A percentile compares a stretch with the other conserved stretches of the same genome.
These are phyloP conservation scores for Elysia crispata DNA, from an alignment of 2,888 invertebrate species.

Conservation along the genomic window DNA sequence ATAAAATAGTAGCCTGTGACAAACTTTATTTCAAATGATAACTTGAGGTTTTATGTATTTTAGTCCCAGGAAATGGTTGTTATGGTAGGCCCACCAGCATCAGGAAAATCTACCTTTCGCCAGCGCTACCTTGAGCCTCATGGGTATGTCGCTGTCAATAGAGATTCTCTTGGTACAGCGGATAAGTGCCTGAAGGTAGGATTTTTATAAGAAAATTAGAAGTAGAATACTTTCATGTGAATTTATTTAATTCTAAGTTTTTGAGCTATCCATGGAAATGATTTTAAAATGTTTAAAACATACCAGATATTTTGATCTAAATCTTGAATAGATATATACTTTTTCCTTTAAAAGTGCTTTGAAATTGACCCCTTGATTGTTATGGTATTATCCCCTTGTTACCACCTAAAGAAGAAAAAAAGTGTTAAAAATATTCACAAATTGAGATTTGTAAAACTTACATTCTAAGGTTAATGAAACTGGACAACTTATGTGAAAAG, in stretches of 20 bases:
- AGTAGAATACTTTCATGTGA: background rate
- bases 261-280: no score
- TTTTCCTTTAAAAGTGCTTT: no score
- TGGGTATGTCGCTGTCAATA: conserved; percentile 73
- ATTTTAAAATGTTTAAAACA: no score
- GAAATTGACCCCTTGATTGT: no score
- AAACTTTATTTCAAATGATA: background rate
- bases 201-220: background rate
- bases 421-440: no score
- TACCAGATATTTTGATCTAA: background rate
- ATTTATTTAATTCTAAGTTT: no score
- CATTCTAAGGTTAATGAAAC: no score
- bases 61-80: conserved; percentile 72
- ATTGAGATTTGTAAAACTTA: no score
- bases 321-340: no score
- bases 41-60: conserved; percentile 34
- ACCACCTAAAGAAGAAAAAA: no score
- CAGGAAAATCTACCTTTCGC: conserved; percentile 73
- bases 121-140: conserved; percentile 67
- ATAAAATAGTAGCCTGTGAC: background rate
- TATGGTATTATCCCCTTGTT: no score
- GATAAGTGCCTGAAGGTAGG: conserved; percentile 73
- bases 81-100: conserved; percentile 74
- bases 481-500: no score
- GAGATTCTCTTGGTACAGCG: conserved; percentile 73